Evolutionary conservation across 2,888 invertebrate genomes (phyloP), one percentile per base, ranked within the genome.

Genomic region (Ditula angustiorana): DNA sequence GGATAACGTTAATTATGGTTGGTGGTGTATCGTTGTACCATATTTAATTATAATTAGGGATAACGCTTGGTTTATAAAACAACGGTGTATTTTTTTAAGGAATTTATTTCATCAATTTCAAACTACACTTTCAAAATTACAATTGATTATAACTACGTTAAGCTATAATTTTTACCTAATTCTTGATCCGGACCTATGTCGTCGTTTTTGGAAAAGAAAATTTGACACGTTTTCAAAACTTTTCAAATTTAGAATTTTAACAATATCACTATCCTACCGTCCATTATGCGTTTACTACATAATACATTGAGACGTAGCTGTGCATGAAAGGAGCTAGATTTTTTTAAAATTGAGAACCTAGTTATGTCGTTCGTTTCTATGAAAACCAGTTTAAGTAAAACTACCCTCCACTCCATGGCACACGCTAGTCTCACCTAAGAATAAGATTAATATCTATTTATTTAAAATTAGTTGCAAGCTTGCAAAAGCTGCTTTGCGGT

Each of bases 61-160:
- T 19, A 19, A 28, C n/a, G 11, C 16, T 2, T 19, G 30, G 10
- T 50, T 5, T 19, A 3, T 49, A 10, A 50, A 50, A 50, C 28
- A 28, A 50, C 16, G 2, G 10, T 2, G 19, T 28, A 68, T 62
- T 76, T 80, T 82, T 85, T 83, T 81, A 85, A 77, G 78, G 83
- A 85, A 86, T 91, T 92, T 92, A 91, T 92, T 90, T 89, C 82
- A 79, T 91, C 84, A 88, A 89, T 87, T 90, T 91, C 90, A 92
- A 92, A 92, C 92, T 92, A 92, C 92, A 91, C 88, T 86, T 89
- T 89, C 88, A 87, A 89, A 88, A 92, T 89, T 89, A 90, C 88
- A 87, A 83, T 90, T 88, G 90, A 89, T 90, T 91, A 91, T 88
- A 89, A 90, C 90, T 92, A 92, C 87, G 77, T 79, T 88, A 92